Evolutionary conservation across 2,113 vertebrate genomes (phyloP), one percentile per base, ranked within the genome.

Genomic region (Plecotus auritus): DNA sequence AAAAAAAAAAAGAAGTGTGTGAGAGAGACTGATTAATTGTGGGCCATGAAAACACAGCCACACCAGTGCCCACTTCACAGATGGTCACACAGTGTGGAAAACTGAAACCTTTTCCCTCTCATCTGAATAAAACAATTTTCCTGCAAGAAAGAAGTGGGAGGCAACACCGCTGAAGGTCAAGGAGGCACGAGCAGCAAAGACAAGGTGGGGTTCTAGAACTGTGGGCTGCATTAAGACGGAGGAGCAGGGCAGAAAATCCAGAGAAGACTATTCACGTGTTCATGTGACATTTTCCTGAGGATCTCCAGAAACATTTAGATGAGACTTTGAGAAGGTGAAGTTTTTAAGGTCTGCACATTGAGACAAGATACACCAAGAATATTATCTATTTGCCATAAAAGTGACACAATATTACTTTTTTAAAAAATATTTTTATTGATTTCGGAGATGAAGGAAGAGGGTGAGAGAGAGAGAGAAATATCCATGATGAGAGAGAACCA

Each of bases 111-210:
- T 73, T 26, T 40, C n/a, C 18, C 18, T 70, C 18, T 49, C 30
- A 8, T 2, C 5, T n/a, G 26, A 85, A n/a, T 51, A 30, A 77
- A 66, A 70, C 11, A 45, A 7, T 1, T 67, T 49, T 9, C 6
- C 5, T 5, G 11, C 37, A 30, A 54, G 40, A 49, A 61, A 80
- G 17, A 61, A 49, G 1, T 11, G 2, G 35, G 37, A 59, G 51
- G 26, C 16, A 54, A 2, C 10, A 3, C 7, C 1, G 0, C 6
- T 10, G 30, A 76, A 18, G 22, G 8, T 49, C 26, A 26, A 5
- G 18, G n/a, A 45, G 77, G 13, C 18, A 77, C 26, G 5, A 30
- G 76, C 14, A 37, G 17, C 7, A 16, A 28, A 37, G 10, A 37
- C 49, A 8, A 30, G 47, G 5, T 13, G 12, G 26, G 6, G 47